Evolutionary conservation across 1,140 invertebrate species (phyloP).

Genomic region (Hestina assimilis): DNA sequence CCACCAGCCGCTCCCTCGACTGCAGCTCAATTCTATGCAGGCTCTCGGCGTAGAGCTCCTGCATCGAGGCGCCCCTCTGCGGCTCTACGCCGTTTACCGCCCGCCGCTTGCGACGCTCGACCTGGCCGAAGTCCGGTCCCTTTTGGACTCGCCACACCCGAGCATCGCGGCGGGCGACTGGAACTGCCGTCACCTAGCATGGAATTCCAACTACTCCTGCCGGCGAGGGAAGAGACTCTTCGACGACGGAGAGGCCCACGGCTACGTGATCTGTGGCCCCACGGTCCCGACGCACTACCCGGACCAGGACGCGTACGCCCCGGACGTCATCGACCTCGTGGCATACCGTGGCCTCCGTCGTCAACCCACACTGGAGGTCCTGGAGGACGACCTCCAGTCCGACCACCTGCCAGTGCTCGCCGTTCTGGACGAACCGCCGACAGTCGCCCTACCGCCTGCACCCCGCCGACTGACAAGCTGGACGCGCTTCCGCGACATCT

Average conservation of each 20-base stretch:
- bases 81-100: slow-evolving; percentile 17
- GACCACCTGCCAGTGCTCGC: not conserved
- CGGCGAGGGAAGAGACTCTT: slow-evolving; percentile 8
- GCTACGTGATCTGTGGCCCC: slow-evolving; percentile 1
- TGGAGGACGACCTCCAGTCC: slow-evolving; percentile 5
- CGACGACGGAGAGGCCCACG: slow-evolving; percentile 10
- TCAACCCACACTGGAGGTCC: not conserved
- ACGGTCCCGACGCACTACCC: slow-evolving; percentile 4
- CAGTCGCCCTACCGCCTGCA: not conserved
- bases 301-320: not conserved
- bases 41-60: slow-evolving; percentile 19
- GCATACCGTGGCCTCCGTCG: not conserved
- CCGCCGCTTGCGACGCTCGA: not conserved
- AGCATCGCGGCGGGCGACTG: slow-evolving; percentile 28
- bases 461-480: not conserved
- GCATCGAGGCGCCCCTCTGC: not conserved
- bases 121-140: not conserved
- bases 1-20: slow-evolving; percentile 7
- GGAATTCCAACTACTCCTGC: slow-evolving; percentile 19
- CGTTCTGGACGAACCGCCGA: not conserved
- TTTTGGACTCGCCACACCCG: slow-evolving; percentile 12
- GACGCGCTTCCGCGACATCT: not conserved
- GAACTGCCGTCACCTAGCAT: slow-evolving; percentile 30
- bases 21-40: not conserved
- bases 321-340: slow-evolving; percentile 12